Percentiles rank a stretch among this genome's conserved stretches.
Conservation (phyloP, 2,888 invertebrate species). For the Lordiphosa andalusiaca region DNA sequence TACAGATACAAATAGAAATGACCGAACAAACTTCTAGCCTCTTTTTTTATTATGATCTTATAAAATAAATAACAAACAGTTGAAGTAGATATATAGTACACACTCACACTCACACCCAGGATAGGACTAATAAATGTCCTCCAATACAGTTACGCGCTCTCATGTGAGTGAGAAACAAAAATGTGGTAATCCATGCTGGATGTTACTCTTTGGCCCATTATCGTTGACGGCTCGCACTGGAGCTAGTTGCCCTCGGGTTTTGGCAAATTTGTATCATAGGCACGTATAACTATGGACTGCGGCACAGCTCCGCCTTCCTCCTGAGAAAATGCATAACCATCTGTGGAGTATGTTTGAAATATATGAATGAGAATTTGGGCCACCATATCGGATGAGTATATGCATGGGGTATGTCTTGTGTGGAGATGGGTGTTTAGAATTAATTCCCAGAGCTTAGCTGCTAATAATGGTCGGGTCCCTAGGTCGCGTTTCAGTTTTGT, state of each 20-base stretch:
- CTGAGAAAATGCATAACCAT: conserved; percentile 99
- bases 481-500: conserved; percentile 55
- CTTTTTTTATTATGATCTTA: conserved; percentile 54
- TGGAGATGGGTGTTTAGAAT: conserved; percentile 18
- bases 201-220: neutral
- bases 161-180: no score
- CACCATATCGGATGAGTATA: neutral
- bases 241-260: conserved; percentile 85
- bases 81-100: conserved; percentile 37
- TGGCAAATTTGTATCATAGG: conserved; percentile 95
- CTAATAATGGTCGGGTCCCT: neutral
- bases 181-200: neutral
- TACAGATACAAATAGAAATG: conserved; percentile 13
- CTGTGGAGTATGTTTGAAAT: conserved; percentile 81
- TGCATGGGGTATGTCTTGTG: conserved; percentile 23
- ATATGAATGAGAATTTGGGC: neutral
- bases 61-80: conserved; percentile 69
- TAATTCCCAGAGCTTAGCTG: neutral
- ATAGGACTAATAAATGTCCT: conserved; percentile 11
- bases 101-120: no score
- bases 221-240: neutral
- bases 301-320: conserved; percentile 98
- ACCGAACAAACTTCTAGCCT: conserved; percentile 43
- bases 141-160: no score
- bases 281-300: conserved; percentile 96